These are phyloP conservation scores for Danio tinwini DNA, from an alignment of 2,797 vertebrate species.

Conservation along the genomic window DNA sequence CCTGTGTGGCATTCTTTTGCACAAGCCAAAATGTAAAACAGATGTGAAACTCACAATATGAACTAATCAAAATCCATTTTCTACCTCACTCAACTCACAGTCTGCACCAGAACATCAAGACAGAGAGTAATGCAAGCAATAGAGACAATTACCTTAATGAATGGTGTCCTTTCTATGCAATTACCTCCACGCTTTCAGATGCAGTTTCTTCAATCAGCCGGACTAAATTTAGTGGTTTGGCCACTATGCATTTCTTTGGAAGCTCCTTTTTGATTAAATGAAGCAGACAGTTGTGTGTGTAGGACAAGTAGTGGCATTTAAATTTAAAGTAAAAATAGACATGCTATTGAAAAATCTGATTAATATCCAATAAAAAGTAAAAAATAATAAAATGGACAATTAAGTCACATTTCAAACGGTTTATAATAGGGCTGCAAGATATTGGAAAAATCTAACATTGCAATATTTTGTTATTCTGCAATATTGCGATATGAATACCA, in stretches of 20 bases:
- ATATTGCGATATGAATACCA: too few relatives aligned
- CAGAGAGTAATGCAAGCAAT: conserved; percentile 10
- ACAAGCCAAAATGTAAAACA: conserved; percentile 37
- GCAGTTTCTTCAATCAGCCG: background rate
- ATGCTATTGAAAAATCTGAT: background rate
- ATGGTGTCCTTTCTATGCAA: conserved; percentile 30
- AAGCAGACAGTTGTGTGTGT: background rate
- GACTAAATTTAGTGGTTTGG: background rate
- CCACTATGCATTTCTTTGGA: background rate
- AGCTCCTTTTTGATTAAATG: background rate
- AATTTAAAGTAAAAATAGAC: background rate
- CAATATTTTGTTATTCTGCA: too few relatives aligned
- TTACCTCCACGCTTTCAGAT: conserved; percentile 1
- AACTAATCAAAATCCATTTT: conserved; percentile 33
- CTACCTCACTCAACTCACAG: background rate
- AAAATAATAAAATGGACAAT: background rate
- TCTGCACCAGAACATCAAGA: conserved; percentile 2
- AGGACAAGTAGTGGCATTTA: background rate
- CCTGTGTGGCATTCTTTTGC: conserved; percentile 16
- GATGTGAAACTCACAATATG: conserved; percentile 31
- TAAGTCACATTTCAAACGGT: too few relatives aligned
- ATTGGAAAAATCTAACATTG: too few relatives aligned
- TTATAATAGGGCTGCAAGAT: too few relatives aligned
- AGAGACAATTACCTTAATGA: conserved; percentile 30
- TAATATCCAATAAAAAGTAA: background rate